Evolutionary conservation across 2,113 vertebrate genomes (phyloP), one percentile per base, ranked within the genome.

Genomic region (Rissa tridactyla): DNA sequence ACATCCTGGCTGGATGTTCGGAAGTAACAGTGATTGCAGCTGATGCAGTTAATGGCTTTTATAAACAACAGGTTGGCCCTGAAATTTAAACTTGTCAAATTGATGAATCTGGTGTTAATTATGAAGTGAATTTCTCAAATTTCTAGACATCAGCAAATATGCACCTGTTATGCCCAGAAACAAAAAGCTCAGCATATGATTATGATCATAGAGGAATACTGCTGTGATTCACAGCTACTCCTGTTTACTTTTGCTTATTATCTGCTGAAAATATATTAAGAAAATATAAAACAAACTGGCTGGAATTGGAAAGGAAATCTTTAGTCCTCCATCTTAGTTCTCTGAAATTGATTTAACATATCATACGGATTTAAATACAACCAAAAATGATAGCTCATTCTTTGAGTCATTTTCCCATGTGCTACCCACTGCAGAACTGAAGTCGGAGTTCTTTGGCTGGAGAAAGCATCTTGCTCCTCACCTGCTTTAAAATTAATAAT

Each of bases 401-500:
- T 96, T 94, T 40, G 66, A 80, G 68, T 88, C 49, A 60, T 97
- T 98, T 96, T 82, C 46, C 27, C 30, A 55, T 18, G 6, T 82
- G 58, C 73, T 98, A 96, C 47, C 91, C 66, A 95, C 92, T 85
- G 40, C 42, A 91, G 84, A 88, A 88, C 72, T 80, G 68, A 92
- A 94, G 75, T 90, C 70, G 49, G 86, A 96, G 78, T 88, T 96
- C 91, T 95, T 98, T 92, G 64, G 92, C 79, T 90, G 90, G 61
- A 96, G 83, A 96, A 97, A 95, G 70, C 85, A 93, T 80, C 93
- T 96, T 92, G 68, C 38, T 95, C 57, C 90, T 97, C 81, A 97
- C 97, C 94, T 98, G 70, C 73, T 82, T 96, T 88, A 94, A 96
- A 96, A 98, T 98, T 97, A 98, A 98, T 98, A 98, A 97, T 97